Evolutionary conservation across 2,113 vertebrate genomes (phyloP).

Genomic region (Callionymus lyra): DNA sequence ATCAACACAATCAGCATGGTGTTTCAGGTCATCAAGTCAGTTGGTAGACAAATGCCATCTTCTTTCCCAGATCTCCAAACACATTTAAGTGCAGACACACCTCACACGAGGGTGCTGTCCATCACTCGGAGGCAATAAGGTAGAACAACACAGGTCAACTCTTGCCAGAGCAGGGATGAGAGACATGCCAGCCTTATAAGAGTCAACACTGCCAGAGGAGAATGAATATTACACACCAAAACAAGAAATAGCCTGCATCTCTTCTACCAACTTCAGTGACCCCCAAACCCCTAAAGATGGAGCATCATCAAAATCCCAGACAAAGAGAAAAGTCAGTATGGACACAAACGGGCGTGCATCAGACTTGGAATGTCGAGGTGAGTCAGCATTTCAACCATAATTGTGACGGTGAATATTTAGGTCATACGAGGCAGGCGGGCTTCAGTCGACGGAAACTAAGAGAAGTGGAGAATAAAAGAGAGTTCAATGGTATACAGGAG

Average conservation of each 20-base stretch:
- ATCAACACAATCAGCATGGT: conserved; percentile 6
- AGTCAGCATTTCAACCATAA: conserved; percentile 28
- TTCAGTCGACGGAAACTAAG: conserved; percentile 18
- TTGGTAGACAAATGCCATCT: too few species aligned
- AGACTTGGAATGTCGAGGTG: conserved; percentile 4
- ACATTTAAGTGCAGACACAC: neutral
- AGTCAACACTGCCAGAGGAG: conserved; percentile 29
- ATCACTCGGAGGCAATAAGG: conserved; percentile 54
- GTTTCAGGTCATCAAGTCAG: conserved; percentile 11
- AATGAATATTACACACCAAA: conserved; percentile 45
- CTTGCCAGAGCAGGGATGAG: conserved; percentile 32
- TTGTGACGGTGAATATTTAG: conserved; percentile 43
- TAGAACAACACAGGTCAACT: conserved; percentile 40
- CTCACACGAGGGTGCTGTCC: conserved; percentile 28
- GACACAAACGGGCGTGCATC: conserved; percentile 1
- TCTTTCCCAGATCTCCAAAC: too few species aligned
- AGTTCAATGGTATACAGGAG: conserved; percentile 44
- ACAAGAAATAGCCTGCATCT: conserved; percentile 16
- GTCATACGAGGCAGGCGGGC: conserved; percentile 28
- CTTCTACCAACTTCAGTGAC: conserved; percentile 9
- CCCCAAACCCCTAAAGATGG: conserved; percentile 18
- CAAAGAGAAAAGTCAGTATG: conserved; percentile 1
- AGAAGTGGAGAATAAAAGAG: conserved; percentile 36
- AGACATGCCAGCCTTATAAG: conserved; percentile 44
- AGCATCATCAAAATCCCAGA: conserved; percentile 30